These are phyloP conservation scores for Tetragnatha versicolor DNA, from an alignment of 1,140 invertebrate species.

Conservation along the genomic window DNA sequence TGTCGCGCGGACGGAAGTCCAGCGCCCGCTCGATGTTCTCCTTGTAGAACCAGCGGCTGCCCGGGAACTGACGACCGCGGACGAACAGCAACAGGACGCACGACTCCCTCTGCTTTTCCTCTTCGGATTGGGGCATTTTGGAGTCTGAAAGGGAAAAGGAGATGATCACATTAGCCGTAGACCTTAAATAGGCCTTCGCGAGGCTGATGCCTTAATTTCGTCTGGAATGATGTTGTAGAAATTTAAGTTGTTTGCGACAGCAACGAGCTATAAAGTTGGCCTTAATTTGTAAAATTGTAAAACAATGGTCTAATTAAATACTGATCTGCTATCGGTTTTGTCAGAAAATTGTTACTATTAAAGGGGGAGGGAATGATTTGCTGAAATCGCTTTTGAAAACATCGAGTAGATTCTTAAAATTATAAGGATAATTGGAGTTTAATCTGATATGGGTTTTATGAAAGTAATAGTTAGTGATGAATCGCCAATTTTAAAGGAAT, in stretches of 20 bases:
- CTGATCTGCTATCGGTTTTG: too few relatives aligned
- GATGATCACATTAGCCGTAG: not conserved
- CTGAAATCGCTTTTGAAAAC: too few relatives aligned
- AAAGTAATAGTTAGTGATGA: too few relatives aligned
- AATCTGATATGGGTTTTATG: too few relatives aligned
- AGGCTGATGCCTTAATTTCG: not conserved
- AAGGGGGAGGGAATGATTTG: too few relatives aligned
- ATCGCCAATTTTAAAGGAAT: too few relatives aligned
- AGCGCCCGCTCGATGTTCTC: conserved; percentile 51
- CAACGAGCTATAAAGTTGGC: not conserved
- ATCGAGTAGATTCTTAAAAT: too few relatives aligned
- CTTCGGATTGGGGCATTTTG: conserved; percentile 11
- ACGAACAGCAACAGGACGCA: conserved; percentile 39
- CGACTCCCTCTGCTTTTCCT: conserved; percentile 40
- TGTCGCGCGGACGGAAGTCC: conserved; percentile 54
- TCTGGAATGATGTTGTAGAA: not conserved
- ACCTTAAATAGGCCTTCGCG: not conserved
- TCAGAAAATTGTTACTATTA: too few relatives aligned
- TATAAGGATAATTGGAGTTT: not conserved
- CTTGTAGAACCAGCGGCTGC: conserved; percentile 44
- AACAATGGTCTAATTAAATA: not conserved
- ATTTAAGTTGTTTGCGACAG: not conserved
- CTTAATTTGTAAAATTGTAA: not conserved
- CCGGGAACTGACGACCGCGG: conserved; percentile 29
- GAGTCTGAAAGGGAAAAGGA: not conserved